Evolutionary conservation across 2,113 vertebrate genomes (phyloP), one percentile per base, ranked within the genome.

Genomic region (Probosciger aterrimus): DNA sequence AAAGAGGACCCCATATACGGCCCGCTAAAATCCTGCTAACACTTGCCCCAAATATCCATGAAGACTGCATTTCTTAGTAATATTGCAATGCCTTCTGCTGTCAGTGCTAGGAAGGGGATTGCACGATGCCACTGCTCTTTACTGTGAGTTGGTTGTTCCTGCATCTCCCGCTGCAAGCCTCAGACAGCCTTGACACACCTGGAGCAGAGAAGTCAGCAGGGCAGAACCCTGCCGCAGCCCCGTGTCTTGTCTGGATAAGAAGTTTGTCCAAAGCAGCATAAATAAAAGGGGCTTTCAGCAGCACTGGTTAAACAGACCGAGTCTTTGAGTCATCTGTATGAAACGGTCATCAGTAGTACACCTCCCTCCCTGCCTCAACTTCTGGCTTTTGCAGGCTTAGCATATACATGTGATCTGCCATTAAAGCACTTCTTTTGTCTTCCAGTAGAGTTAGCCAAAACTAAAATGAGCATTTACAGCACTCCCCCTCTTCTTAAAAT

Each of bases 51-150:
- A 44, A 24, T 1, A n/a, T 0, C 28, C 35, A 18, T 2, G 23
- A 43, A 19, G 44, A 5, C 1, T 2, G 11, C 11, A 1, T n/a
- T 60, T 69, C 41, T 43, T 23, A 15, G 4, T 1, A 31, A 53
- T 22, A 20, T 9, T 12, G 24, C 68, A 37, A 24, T 33, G 64
- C 33, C 59, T 25, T 55, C 30, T 27, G 33, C 1, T 67, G 14
- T 3, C 52, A 15, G 60, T 0, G 0, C 31, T 8, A 24, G 7
- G n/a, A 15, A 19, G 31, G 50, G 17, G 76, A 9, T 7, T 3
- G 3, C 37, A 59, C 1, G 0, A 68, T 14, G 43, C 18, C 1
- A 1, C 13, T 25, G 33, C 31, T 44, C 55, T 44, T 35, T 33
- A 20, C 4, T 6, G 44, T 9, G 0, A 33, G 14, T 7, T 8